Conservation (phyloP, 2,888 invertebrate genomes). For the Chorisops tibialis region DNA sequence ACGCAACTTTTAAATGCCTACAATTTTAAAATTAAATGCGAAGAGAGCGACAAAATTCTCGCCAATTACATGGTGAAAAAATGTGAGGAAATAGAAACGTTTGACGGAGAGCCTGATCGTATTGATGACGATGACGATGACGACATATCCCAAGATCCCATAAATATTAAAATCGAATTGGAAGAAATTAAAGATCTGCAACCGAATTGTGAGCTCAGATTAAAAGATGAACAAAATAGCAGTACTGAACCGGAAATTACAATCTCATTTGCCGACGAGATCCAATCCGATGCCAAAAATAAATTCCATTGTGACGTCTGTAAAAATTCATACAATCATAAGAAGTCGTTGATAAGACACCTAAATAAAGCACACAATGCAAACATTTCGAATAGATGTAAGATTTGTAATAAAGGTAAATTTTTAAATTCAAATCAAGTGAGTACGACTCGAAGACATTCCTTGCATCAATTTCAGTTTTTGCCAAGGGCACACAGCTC, state of each 20-base stretch:
- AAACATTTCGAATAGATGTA: slow-evolving; percentile 8
- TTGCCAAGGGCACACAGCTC: background rate
- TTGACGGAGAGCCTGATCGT: background rate
- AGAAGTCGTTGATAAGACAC: slow-evolving; percentile 10
- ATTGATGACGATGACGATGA: background rate
- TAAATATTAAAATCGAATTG: background rate
- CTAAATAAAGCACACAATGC: slow-evolving; percentile 6
- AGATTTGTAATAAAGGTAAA: slow-evolving; percentile 10
- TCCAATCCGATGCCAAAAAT: slow-evolving; percentile 15
- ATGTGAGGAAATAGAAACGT: slow-evolving; percentile 6
- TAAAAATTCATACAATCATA: slow-evolving; percentile 4
- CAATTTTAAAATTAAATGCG: slow-evolving; percentile 42
- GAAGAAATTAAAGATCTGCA: background rate
- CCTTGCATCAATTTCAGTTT: background rate
- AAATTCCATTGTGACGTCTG: slow-evolving; percentile 10
- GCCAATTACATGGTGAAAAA: slow-evolving; percentile 32
- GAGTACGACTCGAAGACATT: background rate
- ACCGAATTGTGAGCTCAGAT: background rate
- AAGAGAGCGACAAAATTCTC: slow-evolving; percentile 40
- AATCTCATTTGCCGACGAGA: slow-evolving; percentile 13
- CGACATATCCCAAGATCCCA: slow-evolving; percentile 12
- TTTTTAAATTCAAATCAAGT: background rate
- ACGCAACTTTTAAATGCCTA: slow-evolving; percentile 42
- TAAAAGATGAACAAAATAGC: background rate
- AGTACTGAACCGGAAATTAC: slow-evolving; percentile 14